Evolutionary conservation across 2,113 vertebrate species (phyloP), one percentile per base, ranked within the genome.

Genomic region (Acrocephalus kingi): DNA sequence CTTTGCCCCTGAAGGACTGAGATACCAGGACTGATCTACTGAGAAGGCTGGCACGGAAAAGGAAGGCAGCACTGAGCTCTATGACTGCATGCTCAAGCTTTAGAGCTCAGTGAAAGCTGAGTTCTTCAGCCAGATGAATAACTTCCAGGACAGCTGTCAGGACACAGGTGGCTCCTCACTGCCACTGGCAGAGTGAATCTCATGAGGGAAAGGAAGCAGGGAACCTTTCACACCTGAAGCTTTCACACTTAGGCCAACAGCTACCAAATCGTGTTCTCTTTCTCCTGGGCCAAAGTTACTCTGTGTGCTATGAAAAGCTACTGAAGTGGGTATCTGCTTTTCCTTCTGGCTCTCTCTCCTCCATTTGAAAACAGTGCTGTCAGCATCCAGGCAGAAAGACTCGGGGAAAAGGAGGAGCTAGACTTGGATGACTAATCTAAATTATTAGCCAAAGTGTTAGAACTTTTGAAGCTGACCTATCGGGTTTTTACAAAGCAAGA

Each of bases 261-360:
- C 17, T 67, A 13, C 19, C 49, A 7, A 21, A 31, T 2, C 0
- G 0, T 37, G 5, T 37, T 13, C 21, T 39, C 31, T 18, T 35
- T 37, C 22, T 84, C 8, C 71, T 73, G 54, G 28, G 19, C 25
- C 35, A 78, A 54, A 81, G 76, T n/a, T 75, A 33, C 24, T 31
- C 28, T 7, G 7, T 25, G 30, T 27, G 45, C n/a, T 62, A 9
- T 24, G n/a, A 49, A 80, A 80, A 91, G 33, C 37, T 67, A 51
- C 13, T 28, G 16, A 72, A 51, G 13, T 5, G 55, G n/a, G 4
- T 41, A n/a, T 9, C 15, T 71, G 21, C 30, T 64, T 72, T 76
- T 81, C 20, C 49, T 72, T 72, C 58, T 67, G 59, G 7, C 12
- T 64, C 64, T 73, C 61, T 63, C 48, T 68, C 12, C 17, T 66